Percentiles rank a stretch among this genome's conserved stretches.
phyloP scores from a whole-genome alignment of 2,113 vertebrate genomes.

The Amphilophus citrinellus region DNA sequence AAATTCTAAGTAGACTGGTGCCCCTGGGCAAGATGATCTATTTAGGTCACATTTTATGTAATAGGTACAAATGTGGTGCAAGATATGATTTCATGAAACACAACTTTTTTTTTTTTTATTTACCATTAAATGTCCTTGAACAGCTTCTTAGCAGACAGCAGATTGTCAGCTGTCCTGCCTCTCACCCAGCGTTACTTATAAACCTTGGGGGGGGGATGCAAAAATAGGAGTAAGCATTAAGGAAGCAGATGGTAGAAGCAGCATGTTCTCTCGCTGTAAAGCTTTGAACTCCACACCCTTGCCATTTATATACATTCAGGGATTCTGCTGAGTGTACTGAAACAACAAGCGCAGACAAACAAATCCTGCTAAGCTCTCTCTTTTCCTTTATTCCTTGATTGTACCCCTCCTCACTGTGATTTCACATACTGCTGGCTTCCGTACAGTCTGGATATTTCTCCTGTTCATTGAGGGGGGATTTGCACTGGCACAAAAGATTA shows the following conservation, averaged over 20 bases:
- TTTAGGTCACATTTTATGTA: slow-evolving; percentile 49
- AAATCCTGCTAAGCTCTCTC: slow-evolving; percentile 55
- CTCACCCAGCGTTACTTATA: neutral
- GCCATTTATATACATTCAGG: slow-evolving; percentile 28
- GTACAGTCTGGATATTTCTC: slow-evolving; percentile 89
- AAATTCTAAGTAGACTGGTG: neutral
- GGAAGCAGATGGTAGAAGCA: slow-evolving; percentile 41
- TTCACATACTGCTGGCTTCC: slow-evolving; percentile 23
- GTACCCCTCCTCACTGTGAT: slow-evolving; percentile 6
- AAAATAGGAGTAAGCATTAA: slow-evolving; percentile 17
- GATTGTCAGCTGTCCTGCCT: neutral
- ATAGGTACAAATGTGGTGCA: slow-evolving; percentile 26
- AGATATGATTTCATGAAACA: slow-evolving; percentile 12
- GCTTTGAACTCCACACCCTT: slow-evolving; percentile 25
- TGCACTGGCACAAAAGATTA: slow-evolving; percentile 89
- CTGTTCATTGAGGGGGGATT: slow-evolving; percentile 91
- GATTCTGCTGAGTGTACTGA: slow-evolving; percentile 20
- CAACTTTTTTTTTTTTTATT: neutral
- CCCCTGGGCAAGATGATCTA: slow-evolving; percentile 16
- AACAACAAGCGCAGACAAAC: slow-evolving; percentile 1
- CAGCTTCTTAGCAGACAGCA: neutral
- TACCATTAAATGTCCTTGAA: neutral
- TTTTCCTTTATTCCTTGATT: slow-evolving; percentile 17
- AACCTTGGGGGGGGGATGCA: neutral
- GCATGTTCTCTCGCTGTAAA: slow-evolving; percentile 11